These are phyloP conservation scores for Yasuhikotakia modesta DNA, from an alignment of 2,797 vertebrate species.

Conservation along the genomic window DNA sequence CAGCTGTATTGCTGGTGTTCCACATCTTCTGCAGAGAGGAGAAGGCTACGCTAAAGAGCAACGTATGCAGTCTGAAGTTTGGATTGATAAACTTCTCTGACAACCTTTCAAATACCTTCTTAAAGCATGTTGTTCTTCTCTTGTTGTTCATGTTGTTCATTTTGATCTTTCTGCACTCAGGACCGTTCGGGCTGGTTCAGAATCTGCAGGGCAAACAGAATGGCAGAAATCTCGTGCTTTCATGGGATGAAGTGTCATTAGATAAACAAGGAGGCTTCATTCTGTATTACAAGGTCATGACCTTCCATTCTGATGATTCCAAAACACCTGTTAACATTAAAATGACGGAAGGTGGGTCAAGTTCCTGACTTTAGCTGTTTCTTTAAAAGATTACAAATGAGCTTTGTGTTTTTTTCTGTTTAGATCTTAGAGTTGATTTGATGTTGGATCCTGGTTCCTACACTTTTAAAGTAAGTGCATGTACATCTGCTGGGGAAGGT, in stretches of 20 bases:
- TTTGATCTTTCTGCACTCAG: constrained; percentile 46
- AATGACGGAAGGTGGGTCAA: rapidly evolving
- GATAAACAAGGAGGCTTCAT: constrained; percentile 65
- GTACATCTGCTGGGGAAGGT: constrained; percentile 65
- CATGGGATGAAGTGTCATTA: constrained; percentile 63
- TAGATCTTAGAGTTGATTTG: neutral
- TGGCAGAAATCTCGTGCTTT: constrained; percentile 53
- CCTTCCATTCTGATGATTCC: neutral
- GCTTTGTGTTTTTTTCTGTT: constrained; percentile 15
- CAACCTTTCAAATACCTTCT: neutral
- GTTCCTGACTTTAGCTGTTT: neutral
- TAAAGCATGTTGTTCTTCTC: neutral
- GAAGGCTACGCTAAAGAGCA: constrained; percentile 68
- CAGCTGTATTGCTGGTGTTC: constrained; percentile 63
- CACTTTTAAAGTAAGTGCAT: constrained; percentile 62
- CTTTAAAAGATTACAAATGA: neutral
- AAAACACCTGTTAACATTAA: rapidly evolving
- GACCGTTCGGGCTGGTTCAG: constrained; percentile 45
- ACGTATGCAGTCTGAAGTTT: constrained; percentile 58
- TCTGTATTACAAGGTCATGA: constrained; percentile 62
- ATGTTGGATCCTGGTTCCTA: constrained; percentile 45
- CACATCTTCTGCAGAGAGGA: constrained; percentile 62
- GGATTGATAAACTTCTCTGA: neutral
- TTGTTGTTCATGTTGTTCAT: neutral
- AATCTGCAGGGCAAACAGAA: neutral